Percentiles rank a stretch among this genome's conserved stretches.
phyloP scores from a whole-genome alignment of 2,888 invertebrate genomes.

The Liposcelis brunnea region DNA sequence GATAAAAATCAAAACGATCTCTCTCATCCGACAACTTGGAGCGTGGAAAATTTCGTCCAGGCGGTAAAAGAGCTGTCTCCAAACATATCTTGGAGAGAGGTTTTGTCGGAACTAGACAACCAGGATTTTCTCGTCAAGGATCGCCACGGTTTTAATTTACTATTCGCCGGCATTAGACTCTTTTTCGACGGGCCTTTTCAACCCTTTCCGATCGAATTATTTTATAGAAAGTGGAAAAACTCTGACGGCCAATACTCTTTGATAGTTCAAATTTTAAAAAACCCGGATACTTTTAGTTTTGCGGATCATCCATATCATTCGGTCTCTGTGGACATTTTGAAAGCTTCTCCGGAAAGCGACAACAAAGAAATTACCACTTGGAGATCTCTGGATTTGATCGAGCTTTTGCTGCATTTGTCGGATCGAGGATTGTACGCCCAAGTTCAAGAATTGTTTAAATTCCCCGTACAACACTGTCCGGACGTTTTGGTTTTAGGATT shows the following conservation, averaged over 20 bases:
- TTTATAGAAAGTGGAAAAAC: slow-evolving; percentile 81
- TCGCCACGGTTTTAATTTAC: slow-evolving; percentile 61
- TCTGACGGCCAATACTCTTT: slow-evolving; percentile 84
- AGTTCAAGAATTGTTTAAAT: slow-evolving; percentile 78
- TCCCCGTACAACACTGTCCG: slow-evolving; percentile 83
- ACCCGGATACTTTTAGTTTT: slow-evolving; percentile 86
- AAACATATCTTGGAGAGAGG: slow-evolving; percentile 81
- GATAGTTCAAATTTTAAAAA: slow-evolving; percentile 68
- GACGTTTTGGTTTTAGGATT: slow-evolving; percentile 82
- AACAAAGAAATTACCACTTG: slow-evolving; percentile 86
- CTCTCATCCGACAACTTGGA: slow-evolving; percentile 54
- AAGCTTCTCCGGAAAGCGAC: slow-evolving; percentile 87
- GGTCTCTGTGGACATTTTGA: slow-evolving; percentile 74
- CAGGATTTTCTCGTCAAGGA: slow-evolving; percentile 77
- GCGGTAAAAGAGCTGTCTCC: slow-evolving; percentile 72
- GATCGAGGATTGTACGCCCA: slow-evolving; percentile 71
- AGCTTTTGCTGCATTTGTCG: slow-evolving; percentile 68
- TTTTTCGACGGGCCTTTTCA: slow-evolving; percentile 46
- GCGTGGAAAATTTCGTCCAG: slow-evolving; percentile 83
- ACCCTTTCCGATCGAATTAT: slow-evolving; percentile 69
- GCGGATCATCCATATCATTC: slow-evolving; percentile 79
- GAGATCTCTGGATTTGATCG: slow-evolving; percentile 84
- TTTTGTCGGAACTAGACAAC: slow-evolving; percentile 81
- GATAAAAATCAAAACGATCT: slow-evolving; percentile 20
- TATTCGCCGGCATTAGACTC: slow-evolving; percentile 65